These are phyloP conservation scores for Varanus salvator DNA, from an alignment of 2,113 vertebrate species.

Conservation along the genomic window DNA sequence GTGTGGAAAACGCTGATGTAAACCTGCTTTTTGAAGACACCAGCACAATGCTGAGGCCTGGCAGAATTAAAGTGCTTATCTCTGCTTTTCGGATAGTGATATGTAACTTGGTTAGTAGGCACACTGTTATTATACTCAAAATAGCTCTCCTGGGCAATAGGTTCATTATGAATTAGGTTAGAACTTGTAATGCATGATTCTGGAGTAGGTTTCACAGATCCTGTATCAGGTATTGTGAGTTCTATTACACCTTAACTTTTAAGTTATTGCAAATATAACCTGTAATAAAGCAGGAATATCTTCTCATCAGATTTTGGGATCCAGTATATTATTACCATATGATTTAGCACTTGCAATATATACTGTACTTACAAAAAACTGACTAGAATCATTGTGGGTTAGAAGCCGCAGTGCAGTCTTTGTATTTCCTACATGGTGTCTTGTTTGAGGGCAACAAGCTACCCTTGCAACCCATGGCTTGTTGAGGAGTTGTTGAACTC, in stretches of 20 bases:
- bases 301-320: background rate
- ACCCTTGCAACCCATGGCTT: too few species aligned
- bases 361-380: too few species aligned
- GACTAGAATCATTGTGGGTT: too few species aligned
- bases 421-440: too few species aligned
- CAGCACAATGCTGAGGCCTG: constrained; percentile 42
- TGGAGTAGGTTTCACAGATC: background rate
- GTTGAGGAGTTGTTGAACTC: too few species aligned
- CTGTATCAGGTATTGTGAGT: background rate
- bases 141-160: constrained; percentile 41
- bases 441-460: too few species aligned
- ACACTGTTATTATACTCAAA: constrained; percentile 43
- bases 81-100: constrained; percentile 42
- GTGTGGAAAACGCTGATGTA: constrained; percentile 48
- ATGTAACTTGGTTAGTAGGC: constrained; percentile 43
- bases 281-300: constrained; percentile 32
- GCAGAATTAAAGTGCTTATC: constrained; percentile 32
- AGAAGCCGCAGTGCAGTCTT: too few species aligned
- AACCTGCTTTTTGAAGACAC: constrained; percentile 14
- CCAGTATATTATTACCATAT: background rate
- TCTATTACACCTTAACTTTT: constrained; percentile 21
- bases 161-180: constrained; percentile 55
- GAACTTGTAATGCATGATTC: constrained; percentile 33
- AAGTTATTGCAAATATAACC: constrained; percentile 27
- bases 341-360: background rate